A percentile compares a stretch with the other conserved stretches of the same genome.
These are phyloP conservation scores for Nemopilema nomurai DNA, from an alignment of 30 jellyfish, hydroid and myxozoan genomes.

Conservation along the genomic window DNA sequence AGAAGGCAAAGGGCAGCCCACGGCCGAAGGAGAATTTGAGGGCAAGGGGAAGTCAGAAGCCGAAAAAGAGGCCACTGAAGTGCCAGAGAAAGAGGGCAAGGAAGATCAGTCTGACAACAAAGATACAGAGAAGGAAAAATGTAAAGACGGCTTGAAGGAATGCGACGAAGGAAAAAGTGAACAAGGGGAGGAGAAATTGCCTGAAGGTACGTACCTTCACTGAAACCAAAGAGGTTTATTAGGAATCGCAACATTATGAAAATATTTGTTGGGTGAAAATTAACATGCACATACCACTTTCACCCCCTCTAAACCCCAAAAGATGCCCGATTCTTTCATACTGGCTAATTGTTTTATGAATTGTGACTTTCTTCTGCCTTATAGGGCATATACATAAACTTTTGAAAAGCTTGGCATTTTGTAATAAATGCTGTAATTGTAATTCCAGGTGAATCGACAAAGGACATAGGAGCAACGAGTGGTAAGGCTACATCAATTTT, in stretches of 20 bases:
- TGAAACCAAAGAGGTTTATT: too few relatives aligned
- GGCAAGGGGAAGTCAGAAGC: constrained; percentile 68
- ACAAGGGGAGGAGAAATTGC: constrained; percentile 2
- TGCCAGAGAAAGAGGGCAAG: constrained; percentile 52
- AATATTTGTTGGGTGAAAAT: too few relatives aligned
- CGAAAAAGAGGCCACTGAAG: constrained; percentile 79
- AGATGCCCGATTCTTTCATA: too few relatives aligned
- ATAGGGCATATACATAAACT: too few relatives aligned
- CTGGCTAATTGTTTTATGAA: too few relatives aligned
- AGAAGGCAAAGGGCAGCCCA: constrained; percentile 59
- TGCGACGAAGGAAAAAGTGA: constrained; percentile 1
- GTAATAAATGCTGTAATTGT: too few relatives aligned
- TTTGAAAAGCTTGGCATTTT: too few relatives aligned
- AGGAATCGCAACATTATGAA: too few relatives aligned
- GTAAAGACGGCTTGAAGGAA: constrained; percentile 13
- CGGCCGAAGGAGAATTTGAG: constrained; percentile 58
- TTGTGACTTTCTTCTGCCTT: too few relatives aligned
- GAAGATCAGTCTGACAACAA: constrained; percentile 1
- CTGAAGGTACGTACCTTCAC: constrained; percentile 2
- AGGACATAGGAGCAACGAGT: constrained; percentile 47
- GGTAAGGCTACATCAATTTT: constrained; percentile 11
- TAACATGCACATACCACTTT: too few relatives aligned
- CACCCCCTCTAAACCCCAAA: too few relatives aligned
- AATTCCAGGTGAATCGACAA: constrained; percentile 29
- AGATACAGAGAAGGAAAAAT: background rate